Percentiles rank a stretch among this genome's conserved stretches.
Evolutionary conservation across 37 sponge, comb jelly and placozoan genomes (phyloP).

Genomic region (Mnemiopsis leidyi): DNA sequence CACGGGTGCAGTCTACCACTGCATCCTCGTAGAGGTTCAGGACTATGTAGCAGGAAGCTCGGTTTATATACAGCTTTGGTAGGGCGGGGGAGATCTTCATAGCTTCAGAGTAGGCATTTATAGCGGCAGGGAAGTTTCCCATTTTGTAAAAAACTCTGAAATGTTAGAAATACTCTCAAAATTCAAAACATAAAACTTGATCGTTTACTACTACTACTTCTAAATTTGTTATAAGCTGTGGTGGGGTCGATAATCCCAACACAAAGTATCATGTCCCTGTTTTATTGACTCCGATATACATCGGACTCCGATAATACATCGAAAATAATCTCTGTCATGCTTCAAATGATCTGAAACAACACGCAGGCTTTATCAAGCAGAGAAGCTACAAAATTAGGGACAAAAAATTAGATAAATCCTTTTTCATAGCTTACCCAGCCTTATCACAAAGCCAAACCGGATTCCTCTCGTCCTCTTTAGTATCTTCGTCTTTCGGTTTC

Average conservation of each 20-base stretch:
- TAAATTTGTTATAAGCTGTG: too few species aligned
- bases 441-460: slow-evolving; percentile 92
- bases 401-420: too few species aligned
- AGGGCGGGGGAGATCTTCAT: slow-evolving; percentile 74
- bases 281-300: too few species aligned
- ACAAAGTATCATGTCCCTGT: too few species aligned
- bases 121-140: slow-evolving; percentile 84
- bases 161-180: background rate
- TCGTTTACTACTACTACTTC: too few species aligned
- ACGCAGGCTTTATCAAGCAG: too few species aligned
- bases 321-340: too few species aligned
- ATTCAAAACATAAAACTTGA: too few species aligned
- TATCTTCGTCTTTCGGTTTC: slow-evolving; percentile 56
- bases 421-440: slow-evolving; percentile 71
- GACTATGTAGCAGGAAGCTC: slow-evolving; percentile 48
- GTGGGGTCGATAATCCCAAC: too few species aligned
- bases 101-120: slow-evolving; percentile 91
- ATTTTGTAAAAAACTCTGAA: slow-evolving; percentile 75
- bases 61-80: slow-evolving; percentile 68
- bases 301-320: too few species aligned
- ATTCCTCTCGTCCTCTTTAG: slow-evolving; percentile 78
- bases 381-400: too few species aligned
- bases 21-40: slow-evolving; percentile 59
- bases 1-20: slow-evolving; percentile 66
- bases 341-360: too few species aligned